Evolutionary conservation across 2,797 vertebrate species (phyloP), one percentile per base, ranked within the genome.

Genomic region (Microchirus variegatus): DNA sequence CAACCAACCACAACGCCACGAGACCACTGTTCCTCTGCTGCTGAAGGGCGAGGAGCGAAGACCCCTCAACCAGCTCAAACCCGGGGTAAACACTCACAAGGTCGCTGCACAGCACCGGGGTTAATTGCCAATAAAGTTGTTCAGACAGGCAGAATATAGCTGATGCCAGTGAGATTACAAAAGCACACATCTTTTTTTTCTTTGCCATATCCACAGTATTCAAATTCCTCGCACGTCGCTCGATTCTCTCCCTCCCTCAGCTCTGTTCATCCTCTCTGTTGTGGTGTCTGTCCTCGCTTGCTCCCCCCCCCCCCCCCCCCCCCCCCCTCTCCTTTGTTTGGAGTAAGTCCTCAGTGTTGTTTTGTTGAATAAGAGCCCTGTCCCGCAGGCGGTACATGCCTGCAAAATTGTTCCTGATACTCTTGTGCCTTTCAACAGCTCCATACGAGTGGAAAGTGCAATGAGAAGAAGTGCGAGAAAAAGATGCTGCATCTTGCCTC

Each of bases 21-120:
- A 62, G 77, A 92, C 86, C 70, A 91, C 81, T 3, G 63, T 91
- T 57, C 92, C 93, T n/a, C 67, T 89, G 57, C 78, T 92, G 70
- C 80, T 94, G 66, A 82, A 83, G 62, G 90, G 85, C 51, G 63
- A 59, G 15, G 85, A 88, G 57, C 64, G 41, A 38, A 85, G 76
- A 74, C 87, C 93, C 57, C 75, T 93, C 65, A 85, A 78, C 67
- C 84, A 80, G 57, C 90, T 91, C 70, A 58, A 9, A 2, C 57
- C 84, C 41, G 73, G 71, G 91, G 93, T 94, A 92, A 86, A 86
- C 78, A 82, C 59, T 68, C 60, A 55, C 47, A 78, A 47, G 56
- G 57, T 63, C 57, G 52, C 56, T 64, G 26, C 72, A 63, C 52
- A 59, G 19, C 42, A 44, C 51, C 26, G 49, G 46, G 46, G 26